phyloP scores from a whole-genome alignment of 2,113 vertebrate species.

The Heterotis niloticus region DNA sequence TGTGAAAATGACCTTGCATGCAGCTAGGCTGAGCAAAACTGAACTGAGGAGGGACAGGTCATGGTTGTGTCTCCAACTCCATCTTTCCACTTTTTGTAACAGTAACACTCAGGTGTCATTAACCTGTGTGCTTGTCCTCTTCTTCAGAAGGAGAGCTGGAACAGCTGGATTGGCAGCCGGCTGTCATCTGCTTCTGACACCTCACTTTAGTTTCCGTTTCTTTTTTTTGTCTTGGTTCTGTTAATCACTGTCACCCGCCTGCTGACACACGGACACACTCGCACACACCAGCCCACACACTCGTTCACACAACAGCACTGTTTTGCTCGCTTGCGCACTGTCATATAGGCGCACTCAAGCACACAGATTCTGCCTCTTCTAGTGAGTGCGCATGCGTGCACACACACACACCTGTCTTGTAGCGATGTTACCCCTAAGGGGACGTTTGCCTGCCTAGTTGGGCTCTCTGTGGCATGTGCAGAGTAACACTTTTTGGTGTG shows the following conservation, averaged over 20 bases:
- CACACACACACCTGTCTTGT: neutral
- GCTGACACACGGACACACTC: neutral
- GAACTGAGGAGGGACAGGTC: too few species aligned
- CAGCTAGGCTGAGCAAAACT: neutral
- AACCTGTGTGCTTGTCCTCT: neutral
- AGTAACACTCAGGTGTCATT: neutral
- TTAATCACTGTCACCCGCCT: conserved; percentile 2
- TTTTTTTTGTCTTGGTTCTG: neutral
- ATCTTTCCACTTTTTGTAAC: neutral
- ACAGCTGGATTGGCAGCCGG: conserved; percentile 18
- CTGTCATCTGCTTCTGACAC: conserved; percentile 27
- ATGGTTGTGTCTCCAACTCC: neutral
- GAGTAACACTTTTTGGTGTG: conserved; percentile 9
- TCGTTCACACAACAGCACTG: neutral
- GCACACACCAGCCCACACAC: conserved; percentile 10
- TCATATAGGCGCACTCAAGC: neutral
- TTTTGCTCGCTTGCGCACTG: neutral
- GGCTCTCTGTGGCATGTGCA: neutral
- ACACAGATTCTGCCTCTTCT: neutral
- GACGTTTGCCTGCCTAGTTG: neutral
- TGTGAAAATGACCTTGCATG: neutral
- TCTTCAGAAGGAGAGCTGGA: neutral
- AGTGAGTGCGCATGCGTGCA: too few species aligned
- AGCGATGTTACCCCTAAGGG: neutral
- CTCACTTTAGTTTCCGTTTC: neutral